Evolutionary conservation across 2,797 vertebrate genomes (phyloP), one percentile per base, ranked within the genome.

Genomic region (Eulemur rubriventer): DNA sequence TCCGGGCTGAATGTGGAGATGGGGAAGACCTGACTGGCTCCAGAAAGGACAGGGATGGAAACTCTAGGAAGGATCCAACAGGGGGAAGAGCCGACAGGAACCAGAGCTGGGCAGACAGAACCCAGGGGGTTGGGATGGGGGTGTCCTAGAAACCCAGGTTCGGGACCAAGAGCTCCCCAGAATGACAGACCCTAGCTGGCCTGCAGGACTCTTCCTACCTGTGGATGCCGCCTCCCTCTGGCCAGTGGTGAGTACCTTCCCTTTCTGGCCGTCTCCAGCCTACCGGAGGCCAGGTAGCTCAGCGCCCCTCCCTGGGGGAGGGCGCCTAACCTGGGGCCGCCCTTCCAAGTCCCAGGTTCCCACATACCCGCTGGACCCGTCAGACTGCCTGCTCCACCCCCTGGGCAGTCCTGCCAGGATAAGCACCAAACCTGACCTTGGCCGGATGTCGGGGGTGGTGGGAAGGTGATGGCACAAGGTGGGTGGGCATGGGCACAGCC

Each of bases 181-280:
- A 57, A 3, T 0, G 3, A 13, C 55, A 8, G 28, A 57, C 17
- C 8, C 75, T 28, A 10, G 28, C 22, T 0, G 0, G 28, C 43
- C 7, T 10, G 5, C 16, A 18, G 13, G 14, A 6, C 2, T 30
- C 70, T 43, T 30, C 96, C 30, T 96, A 96, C 97, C 97, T 96
- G 93, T 30, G 0, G 30, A 43, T 0, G 1, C 73, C 13, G 26
- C n/a, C 89, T 82, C 22, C 57, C 26, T 26, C 59, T 9, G 33
- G 28, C 46, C 41, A 9, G 5, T 4, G 43, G 12, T 2, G 13
- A 4, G 46, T 65, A 72, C 16, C 16, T 43, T 50, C 52, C 61
- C 0, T n/a, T 48, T 87, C 81, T 93, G 95, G 76, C 79, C 16
- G 30, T 57, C 2, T 65, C 20, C 2, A 10, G 63, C 69, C 65